Conservation (phyloP, 2,113 vertebrate genomes). For the Ailuropoda melanoleuca region DNA sequence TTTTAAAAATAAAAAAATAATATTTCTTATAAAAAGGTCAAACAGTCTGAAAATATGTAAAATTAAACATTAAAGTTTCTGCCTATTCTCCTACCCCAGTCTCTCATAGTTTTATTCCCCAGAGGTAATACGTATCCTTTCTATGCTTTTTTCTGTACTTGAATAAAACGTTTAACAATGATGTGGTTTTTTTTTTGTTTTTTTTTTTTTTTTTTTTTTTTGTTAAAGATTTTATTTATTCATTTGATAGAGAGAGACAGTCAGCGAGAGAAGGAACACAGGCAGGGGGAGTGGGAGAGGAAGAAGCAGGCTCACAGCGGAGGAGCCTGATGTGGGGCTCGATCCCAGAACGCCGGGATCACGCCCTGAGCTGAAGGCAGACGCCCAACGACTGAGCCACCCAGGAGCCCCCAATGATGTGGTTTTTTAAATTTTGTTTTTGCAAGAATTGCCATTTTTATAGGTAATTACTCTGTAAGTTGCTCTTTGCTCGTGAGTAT, state of each 20-base stretch:
- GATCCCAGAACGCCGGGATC: too few species aligned
- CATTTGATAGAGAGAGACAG: too few species aligned
- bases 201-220: too few species aligned
- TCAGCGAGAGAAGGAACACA: too few species aligned
- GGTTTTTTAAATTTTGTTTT: background rate
- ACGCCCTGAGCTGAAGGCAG: too few species aligned
- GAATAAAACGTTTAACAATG: slow-evolving; percentile 10
- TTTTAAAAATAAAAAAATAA: background rate
- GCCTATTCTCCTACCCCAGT: background rate
- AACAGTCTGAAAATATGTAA: slow-evolving; percentile 1
- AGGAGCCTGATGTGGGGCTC: too few species aligned
- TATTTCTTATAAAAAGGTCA: background rate
- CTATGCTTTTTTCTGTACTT: background rate
- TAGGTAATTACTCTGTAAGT: background rate
- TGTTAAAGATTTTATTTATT: too few species aligned
- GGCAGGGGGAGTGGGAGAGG: too few species aligned
- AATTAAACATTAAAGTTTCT: slow-evolving; percentile 1
- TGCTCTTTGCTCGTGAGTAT: slow-evolving; percentile 14
- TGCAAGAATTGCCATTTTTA: background rate
- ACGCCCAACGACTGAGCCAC: too few species aligned
- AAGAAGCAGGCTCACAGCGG: too few species aligned
- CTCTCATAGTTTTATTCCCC: background rate
- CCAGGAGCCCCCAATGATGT: too few species aligned
- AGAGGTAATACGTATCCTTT: background rate
- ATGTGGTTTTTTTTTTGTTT: background rate